Base-by-base conservation (phyloP, 1,140 invertebrate genomes). In the Macrostomum lignano region DNA sequence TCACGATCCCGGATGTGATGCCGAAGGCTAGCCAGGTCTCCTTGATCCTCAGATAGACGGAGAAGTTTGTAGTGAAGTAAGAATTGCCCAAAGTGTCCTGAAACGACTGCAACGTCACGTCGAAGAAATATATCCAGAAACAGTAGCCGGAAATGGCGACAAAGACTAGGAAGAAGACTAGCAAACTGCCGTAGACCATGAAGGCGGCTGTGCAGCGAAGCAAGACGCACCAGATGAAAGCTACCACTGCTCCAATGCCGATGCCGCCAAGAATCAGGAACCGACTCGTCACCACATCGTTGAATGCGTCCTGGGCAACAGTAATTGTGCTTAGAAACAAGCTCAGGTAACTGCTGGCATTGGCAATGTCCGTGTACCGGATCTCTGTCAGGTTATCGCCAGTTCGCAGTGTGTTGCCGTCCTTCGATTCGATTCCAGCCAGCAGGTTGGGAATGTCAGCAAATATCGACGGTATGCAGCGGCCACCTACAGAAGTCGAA, bases 151-250 rank as follows among this genome's bases (percentile, higher is more conserved):
- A n/a, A n/a, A n/a, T n/a, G n/a, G 26, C 9, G 28, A 56, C 58
- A 5, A 81, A 60, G 1, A 75, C 45, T 1, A 47, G 64, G 14
- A 79, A 51, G 1, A 78, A 64, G 2, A 63, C 65, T 15, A 73
- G 43, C 21, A 91, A 68, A 6, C 74, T 74, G 6, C 71, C 40
- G 74, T 78, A 91, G 0, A 91, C 69, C 46, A 91, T 70, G 1
- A 76, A 58, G 2, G 67, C 67, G 6, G 79, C 74, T 3, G 86
- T 57, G 65, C 73, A 84, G 41, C 81, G 63, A 59, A 93, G 67
- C 9, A 91, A 48, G 1, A 77, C 48, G 35, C 91, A 86, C 61
- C 81, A 88, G 9, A 84, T 43, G 17, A 91, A 65, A 33, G 72
- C 73, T 7, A 74, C 47, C 0, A 78, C 31, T 43, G 73, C 66